Evolutionary conservation across 2,888 invertebrate genomes (phyloP).

Genomic region (Scaptomyza caliginosa): DNA sequence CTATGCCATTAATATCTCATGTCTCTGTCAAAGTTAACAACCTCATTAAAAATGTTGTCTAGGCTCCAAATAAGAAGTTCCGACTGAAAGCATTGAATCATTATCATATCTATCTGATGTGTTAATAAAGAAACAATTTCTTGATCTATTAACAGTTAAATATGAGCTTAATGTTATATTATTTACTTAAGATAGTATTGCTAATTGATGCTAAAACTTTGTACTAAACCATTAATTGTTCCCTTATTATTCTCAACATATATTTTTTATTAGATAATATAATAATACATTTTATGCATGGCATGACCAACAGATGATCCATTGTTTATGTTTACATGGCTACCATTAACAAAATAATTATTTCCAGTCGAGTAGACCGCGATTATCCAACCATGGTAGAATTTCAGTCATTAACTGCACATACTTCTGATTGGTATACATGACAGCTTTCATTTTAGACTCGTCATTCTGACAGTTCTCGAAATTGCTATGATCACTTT

Average conservation of each 20-base stretch:
- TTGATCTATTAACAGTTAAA: neutral
- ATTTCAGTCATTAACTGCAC: slow-evolving; percentile 75
- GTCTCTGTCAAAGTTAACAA: neutral
- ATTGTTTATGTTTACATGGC: slow-evolving; percentile 4
- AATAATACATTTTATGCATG: slow-evolving; percentile 19
- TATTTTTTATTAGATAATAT: slow-evolving; percentile 18
- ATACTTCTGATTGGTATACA: slow-evolving; percentile 81
- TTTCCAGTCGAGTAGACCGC: slow-evolving; percentile 80
- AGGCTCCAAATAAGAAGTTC: neutral
- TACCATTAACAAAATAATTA: slow-evolving; percentile 36
- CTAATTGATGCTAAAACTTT: too few species aligned
- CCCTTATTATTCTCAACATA: neutral
- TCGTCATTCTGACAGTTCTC: slow-evolving; percentile 68
- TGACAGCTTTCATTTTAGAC: slow-evolving; percentile 73
- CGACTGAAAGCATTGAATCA: neutral
- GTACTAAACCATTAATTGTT: too few species aligned
- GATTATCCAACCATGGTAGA: slow-evolving; percentile 82
- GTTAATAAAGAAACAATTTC: neutral
- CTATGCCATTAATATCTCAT: neutral
- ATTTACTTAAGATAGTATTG: too few species aligned
- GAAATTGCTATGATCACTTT: slow-evolving; percentile 58
- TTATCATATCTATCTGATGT: neutral
- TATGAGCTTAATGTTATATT: neutral
- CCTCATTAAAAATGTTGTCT: neutral
- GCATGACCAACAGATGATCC: slow-evolving; percentile 18